Percentiles rank a stretch among this genome's conserved stretches.
These are phyloP conservation scores for Coreius guichenoti DNA, from an alignment of 2,797 vertebrate genomes.

Conservation along the genomic window DNA sequence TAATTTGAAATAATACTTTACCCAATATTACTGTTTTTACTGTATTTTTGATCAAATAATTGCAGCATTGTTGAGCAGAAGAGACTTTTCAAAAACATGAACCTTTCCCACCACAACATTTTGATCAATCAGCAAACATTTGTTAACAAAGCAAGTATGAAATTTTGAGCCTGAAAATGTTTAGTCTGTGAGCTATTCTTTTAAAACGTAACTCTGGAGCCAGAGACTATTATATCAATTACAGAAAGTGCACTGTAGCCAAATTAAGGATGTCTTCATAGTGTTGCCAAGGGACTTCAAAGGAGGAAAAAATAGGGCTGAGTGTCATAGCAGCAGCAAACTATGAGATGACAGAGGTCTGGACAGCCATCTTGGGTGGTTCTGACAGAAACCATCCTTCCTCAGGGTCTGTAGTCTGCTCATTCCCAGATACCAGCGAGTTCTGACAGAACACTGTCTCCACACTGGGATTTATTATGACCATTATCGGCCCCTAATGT, in stretches of 20 bases:
- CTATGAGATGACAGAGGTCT: conserved; percentile 41
- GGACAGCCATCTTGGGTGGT: conserved; percentile 35
- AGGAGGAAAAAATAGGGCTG: neutral
- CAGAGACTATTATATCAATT: conserved; percentile 12
- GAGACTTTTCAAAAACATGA: too few relatives aligned
- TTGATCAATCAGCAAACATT: too few relatives aligned
- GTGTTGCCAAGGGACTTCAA: conserved; percentile 7
- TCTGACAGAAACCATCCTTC: conserved; percentile 26
- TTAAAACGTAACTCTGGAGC: neutral
- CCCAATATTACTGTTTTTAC: neutral
- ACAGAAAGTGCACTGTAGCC: neutral
- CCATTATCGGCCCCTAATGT: conserved; percentile 39
- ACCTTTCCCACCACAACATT: too few relatives aligned
- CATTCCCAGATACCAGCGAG: conserved; percentile 2
- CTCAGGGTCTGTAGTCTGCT: neutral
- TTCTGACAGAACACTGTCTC: conserved; percentile 29
- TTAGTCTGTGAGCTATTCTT: neutral
- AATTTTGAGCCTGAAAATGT: neutral
- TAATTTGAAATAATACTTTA: neutral
- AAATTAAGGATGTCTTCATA: neutral
- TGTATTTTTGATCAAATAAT: neutral
- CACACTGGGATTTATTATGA: conserved; percentile 27
- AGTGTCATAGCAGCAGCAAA: conserved; percentile 12
- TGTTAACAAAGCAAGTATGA: neutral
- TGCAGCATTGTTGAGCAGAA: neutral